phyloP scores from a whole-genome alignment of 2,113 vertebrate species.

The Cyrtonyx montezumae region DNA sequence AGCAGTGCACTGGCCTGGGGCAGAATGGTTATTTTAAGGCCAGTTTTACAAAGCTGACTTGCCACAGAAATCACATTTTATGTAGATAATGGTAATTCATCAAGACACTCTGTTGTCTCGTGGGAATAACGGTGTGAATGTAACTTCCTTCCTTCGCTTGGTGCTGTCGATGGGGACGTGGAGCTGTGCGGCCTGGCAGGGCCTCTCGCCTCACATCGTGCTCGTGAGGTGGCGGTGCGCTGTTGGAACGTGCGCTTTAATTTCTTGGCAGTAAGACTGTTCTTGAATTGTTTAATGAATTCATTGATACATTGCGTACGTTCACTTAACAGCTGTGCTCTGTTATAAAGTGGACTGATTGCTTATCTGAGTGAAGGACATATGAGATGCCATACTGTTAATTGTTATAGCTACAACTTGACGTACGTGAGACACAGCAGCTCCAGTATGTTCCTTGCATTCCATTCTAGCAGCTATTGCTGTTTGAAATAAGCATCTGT shows the following conservation, averaged over 20 bases:
- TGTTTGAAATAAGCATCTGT: not conserved
- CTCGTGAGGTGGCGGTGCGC: not conserved
- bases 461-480: not conserved
- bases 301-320: fast-evolving
- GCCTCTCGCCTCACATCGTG: not conserved
- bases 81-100: not conserved
- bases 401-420: not conserved
- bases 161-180: not conserved
- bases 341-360: not conserved
- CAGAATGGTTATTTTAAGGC: not conserved
- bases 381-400: not conserved
- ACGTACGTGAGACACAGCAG: not conserved
- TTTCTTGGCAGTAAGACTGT: not conserved
- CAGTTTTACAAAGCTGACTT: not conserved
- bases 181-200: not conserved
- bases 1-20: not conserved
- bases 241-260: too few relatives aligned
- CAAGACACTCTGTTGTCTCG: not conserved
- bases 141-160: not conserved
- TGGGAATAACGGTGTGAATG: not conserved
- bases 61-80: not conserved
- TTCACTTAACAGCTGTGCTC: not conserved
- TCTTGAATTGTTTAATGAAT: not conserved
- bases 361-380: not conserved
- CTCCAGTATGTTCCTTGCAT: not conserved